Evolutionary conservation across 2,888 invertebrate genomes (phyloP).

Genomic region (Lepidocyrtinus sp.): DNA sequence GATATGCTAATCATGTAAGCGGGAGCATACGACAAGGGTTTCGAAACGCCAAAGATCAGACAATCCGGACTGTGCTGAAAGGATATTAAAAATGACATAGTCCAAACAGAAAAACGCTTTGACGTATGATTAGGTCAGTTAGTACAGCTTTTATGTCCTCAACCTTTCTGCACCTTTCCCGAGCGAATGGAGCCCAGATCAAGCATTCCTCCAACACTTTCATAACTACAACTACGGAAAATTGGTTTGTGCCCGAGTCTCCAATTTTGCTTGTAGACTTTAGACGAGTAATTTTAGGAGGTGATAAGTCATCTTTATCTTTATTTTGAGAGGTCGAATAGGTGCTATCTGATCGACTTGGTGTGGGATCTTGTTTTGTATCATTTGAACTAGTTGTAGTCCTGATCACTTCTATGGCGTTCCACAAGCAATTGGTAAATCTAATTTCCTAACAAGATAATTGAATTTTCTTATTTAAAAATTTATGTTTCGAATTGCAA

Average conservation of each 20-base stretch:
- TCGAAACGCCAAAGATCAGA: slow-evolving; percentile 56
- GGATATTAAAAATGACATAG: no score
- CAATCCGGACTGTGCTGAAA: slow-evolving; percentile 66
- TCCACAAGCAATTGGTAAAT: slow-evolving; percentile 68
- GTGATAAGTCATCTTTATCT: background rate
- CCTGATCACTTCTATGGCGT: slow-evolving; percentile 48
- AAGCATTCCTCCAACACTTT: slow-evolving; percentile 67
- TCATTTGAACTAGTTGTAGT: background rate
- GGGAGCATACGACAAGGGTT: slow-evolving; percentile 62
- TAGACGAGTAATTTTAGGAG: no score
- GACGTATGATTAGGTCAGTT: no score
- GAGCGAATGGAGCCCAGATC: slow-evolving; percentile 40
- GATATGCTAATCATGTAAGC: slow-evolving; percentile 67
- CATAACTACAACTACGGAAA: slow-evolving; percentile 46
- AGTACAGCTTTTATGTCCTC: background rate
- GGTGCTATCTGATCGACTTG: background rate
- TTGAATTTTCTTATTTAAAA: background rate
- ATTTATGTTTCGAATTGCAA: background rate
- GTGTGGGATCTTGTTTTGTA: no score
- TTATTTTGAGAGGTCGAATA: no score
- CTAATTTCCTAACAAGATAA: slow-evolving; percentile 59
- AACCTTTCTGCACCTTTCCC: slow-evolving; percentile 49
- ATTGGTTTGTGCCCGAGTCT: background rate
- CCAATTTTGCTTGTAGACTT: no score
- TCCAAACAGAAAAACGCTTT: no score